These are phyloP conservation scores for Clarias macrocephalus DNA, from an alignment of 2,113 vertebrate genomes.

Conservation along the genomic window DNA sequence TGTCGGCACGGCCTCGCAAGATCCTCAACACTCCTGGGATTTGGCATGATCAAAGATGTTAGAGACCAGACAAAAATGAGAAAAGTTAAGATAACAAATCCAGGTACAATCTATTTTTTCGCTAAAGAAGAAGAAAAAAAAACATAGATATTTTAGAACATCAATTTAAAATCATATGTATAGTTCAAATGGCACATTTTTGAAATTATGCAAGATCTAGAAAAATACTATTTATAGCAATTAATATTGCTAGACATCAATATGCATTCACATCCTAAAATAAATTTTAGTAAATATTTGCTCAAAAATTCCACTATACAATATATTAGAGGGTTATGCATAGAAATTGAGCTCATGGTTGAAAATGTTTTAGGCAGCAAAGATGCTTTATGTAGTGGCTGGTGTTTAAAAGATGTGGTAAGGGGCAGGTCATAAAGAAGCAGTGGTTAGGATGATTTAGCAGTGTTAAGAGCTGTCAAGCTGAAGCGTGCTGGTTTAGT, in stretches of 20 bases:
- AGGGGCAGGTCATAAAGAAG: conserved; percentile 26
- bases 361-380: conserved; percentile 40
- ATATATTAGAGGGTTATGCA: neutral
- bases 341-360: neutral
- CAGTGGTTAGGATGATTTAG: conserved; percentile 50
- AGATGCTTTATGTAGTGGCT: conserved; percentile 43
- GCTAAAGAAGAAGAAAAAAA: neutral
- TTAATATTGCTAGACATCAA: neutral
- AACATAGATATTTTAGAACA: no score
- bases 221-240: neutral
- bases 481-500: conserved; percentile 38
- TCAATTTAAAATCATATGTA: neutral
- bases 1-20: conserved; percentile 79
- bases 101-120: neutral
- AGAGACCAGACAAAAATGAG: neutral
- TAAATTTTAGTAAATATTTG: neutral
- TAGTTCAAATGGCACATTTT: neutral
- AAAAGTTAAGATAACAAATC: neutral
- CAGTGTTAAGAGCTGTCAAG: conserved; percentile 41
- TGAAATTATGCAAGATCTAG: neutral
- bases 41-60: neutral
- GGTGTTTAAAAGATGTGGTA: conserved; percentile 29
- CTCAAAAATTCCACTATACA: neutral
- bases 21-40: conserved; percentile 83
- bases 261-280: neutral